Evolutionary conservation across 2,888 invertebrate genomes (phyloP).

Genomic region (Cerastoderma edule): DNA sequence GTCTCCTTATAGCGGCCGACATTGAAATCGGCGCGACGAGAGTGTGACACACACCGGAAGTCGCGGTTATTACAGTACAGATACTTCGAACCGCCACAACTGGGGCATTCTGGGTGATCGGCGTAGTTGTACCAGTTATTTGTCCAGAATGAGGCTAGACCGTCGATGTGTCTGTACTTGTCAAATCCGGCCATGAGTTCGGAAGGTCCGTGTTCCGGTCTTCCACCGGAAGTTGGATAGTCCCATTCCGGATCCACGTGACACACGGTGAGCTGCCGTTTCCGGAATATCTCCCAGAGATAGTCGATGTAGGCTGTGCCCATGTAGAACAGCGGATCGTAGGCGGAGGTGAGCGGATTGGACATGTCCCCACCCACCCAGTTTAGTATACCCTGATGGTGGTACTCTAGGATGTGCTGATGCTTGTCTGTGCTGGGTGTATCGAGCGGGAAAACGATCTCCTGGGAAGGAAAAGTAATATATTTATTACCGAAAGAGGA

Average conservation of each 20-base stretch:
- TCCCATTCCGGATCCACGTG: slow-evolving; percentile 36
- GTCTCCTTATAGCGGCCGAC: neutral
- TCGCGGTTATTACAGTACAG: slow-evolving; percentile 35
- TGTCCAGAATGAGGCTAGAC: slow-evolving; percentile 40
- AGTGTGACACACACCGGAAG: slow-evolving; percentile 38
- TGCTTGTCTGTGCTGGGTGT: neutral
- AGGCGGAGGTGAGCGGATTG: slow-evolving; percentile 56
- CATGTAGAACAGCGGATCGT: slow-evolving; percentile 70
- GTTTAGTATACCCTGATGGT: slow-evolving; percentile 62
- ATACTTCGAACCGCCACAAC: slow-evolving; percentile 1
- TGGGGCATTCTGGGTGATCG: slow-evolving; percentile 50
- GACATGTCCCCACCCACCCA: slow-evolving; percentile 70
- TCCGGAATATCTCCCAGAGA: slow-evolving; percentile 67
- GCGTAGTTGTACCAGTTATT: slow-evolving; percentile 50
- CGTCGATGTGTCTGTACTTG: slow-evolving; percentile 50
- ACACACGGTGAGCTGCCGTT: slow-evolving; percentile 35
- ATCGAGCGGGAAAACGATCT: neutral
- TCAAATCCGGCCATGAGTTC: slow-evolving; percentile 50
- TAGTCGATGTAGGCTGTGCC: slow-evolving; percentile 70
- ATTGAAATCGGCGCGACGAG: slow-evolving; percentile 9
- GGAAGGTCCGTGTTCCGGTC: slow-evolving; percentile 31
- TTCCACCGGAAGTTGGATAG: slow-evolving; percentile 24
- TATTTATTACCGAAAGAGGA: no score
- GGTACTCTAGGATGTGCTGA: slow-evolving; percentile 59
- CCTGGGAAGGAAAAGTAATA: neutral